phyloP scores from a whole-genome alignment of 2,888 invertebrate genomes.

The Cephonodes hylas region DNA sequence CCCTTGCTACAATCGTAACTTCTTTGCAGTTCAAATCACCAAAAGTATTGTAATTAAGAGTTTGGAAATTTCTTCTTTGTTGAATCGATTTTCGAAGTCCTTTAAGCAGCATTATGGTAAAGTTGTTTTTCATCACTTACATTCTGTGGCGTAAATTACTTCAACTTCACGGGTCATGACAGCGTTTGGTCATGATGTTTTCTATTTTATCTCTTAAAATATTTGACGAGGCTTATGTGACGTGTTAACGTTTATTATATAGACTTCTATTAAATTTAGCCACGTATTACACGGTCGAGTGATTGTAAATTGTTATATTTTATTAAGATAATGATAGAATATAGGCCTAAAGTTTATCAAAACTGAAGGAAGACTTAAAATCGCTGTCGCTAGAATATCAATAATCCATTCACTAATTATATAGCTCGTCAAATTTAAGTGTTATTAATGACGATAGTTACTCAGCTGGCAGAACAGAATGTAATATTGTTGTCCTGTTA shows the following conservation, averaged over 20 bases:
- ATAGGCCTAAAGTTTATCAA: no score
- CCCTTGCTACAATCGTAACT: conserved; percentile 7
- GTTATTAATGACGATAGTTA: no score
- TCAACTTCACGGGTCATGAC: background rate
- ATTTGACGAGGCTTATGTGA: background rate
- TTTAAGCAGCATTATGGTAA: conserved; percentile 4
- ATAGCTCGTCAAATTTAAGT: no score
- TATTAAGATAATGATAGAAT: no score
- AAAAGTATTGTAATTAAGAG: conserved; percentile 15
- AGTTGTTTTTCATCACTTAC: background rate
- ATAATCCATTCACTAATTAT: no score
- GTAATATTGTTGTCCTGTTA: no score
- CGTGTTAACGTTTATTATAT: no score
- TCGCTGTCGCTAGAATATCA: no score
- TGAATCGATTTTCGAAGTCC: conserved; percentile 9
- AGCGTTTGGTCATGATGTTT: background rate
- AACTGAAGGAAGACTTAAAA: no score
- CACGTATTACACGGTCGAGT: no score
- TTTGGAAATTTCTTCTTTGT: conserved; percentile 10
- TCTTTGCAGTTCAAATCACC: conserved; percentile 11
- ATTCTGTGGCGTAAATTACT: background rate
- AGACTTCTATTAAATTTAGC: background rate
- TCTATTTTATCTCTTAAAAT: background rate
- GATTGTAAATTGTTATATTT: no score
- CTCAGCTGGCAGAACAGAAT: no score